These are phyloP conservation scores for Globodera rostochiensis DNA, from an alignment of 1,140 invertebrate species.

Conservation along the genomic window DNA sequence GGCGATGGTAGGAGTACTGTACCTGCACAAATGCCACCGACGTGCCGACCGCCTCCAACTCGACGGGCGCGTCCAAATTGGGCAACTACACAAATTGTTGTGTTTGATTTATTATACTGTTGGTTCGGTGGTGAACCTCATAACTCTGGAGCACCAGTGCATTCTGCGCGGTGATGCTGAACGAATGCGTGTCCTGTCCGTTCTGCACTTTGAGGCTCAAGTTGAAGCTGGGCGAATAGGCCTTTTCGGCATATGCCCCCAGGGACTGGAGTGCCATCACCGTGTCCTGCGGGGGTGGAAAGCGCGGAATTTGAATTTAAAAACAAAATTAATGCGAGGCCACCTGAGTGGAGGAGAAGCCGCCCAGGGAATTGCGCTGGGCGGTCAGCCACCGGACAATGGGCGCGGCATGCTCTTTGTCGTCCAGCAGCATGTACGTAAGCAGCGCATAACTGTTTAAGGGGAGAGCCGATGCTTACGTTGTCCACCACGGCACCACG, in stretches of 20 bases:
- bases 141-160: slow-evolving; percentile 63
- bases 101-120: too few species aligned
- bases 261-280: slow-evolving; percentile 67
- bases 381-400: slow-evolving; percentile 82
- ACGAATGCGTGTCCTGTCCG: slow-evolving; percentile 50
- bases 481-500: too few species aligned
- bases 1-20: slow-evolving; percentile 60
- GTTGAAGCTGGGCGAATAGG: slow-evolving; percentile 55
- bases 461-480: not conserved
- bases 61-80: slow-evolving; percentile 54
- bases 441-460: slow-evolving; percentile 74
- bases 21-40: slow-evolving; percentile 63
- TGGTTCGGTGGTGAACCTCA: slow-evolving; percentile 38
- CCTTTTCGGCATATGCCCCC: slow-evolving; percentile 63
- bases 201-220: slow-evolving; percentile 52
- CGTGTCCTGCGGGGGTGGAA: slow-evolving; percentile 73
- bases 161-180: slow-evolving; percentile 57
- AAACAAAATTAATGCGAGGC: slow-evolving; percentile 67
- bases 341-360: slow-evolving; percentile 76
- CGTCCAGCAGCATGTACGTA: slow-evolving; percentile 71
- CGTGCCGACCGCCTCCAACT: slow-evolving; percentile 52
- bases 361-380: slow-evolving; percentile 79
- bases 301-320: slow-evolving; percentile 61
- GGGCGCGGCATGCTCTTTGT: slow-evolving; percentile 75
- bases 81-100: slow-evolving; percentile 40